phyloP scores from a whole-genome alignment of 2,113 vertebrate species.

The Setophaga petechia region DNA sequence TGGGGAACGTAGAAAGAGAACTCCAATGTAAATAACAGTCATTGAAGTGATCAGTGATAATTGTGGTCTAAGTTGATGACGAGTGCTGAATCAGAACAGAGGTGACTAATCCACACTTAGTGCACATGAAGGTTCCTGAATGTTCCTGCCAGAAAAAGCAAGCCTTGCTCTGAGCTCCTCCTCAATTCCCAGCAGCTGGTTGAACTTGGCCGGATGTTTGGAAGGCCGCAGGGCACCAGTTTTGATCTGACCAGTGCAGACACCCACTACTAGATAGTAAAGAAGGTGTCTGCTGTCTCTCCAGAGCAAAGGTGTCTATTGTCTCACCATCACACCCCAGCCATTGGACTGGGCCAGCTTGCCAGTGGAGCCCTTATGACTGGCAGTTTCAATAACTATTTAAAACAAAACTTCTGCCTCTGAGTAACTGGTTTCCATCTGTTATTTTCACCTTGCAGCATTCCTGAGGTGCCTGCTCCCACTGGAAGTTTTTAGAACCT shows the following conservation, averaged over 20 bases:
- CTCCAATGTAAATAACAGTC: neutral
- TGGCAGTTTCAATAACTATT: neutral
- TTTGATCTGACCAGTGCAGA: neutral
- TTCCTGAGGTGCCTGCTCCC: neutral
- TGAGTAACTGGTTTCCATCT: neutral
- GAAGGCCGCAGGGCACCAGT: rapidly evolving
- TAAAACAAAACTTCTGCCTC: neutral
- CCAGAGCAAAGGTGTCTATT: rapidly evolving
- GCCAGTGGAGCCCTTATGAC: neutral
- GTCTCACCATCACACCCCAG: neutral
- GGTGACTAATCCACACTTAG: slow-evolving; percentile 7
- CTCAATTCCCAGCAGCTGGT: slow-evolving; percentile 79
- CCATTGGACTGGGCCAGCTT: neutral
- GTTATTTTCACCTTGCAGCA: neutral
- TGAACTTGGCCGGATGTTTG: rapidly evolving
- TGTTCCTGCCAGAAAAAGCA: slow-evolving; percentile 84
- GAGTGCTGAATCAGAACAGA: neutral
- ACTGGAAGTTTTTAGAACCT: neutral
- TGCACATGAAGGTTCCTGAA: slow-evolving; percentile 85
- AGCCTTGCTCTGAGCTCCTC: slow-evolving; percentile 91
- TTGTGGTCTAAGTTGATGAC: neutral
- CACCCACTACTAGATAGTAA: too few relatives aligned
- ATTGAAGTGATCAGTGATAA: neutral
- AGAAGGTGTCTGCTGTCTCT: neutral
- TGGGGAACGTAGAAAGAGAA: neutral